Conservation (phyloP, 2,797 vertebrate species). For the Phaenicophaeus curvirostris region DNA sequence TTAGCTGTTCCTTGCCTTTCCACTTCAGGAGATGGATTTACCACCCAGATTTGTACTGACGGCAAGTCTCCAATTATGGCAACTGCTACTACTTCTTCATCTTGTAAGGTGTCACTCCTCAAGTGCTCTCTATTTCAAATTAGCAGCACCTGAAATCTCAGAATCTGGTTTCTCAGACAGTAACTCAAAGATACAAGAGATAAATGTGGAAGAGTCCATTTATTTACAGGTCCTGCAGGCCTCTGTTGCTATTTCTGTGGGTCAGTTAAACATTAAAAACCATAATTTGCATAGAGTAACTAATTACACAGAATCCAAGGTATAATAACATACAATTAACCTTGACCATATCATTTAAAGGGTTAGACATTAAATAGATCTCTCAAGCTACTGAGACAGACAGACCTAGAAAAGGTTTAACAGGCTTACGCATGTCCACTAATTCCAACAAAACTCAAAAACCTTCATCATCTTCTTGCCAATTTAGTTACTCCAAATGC, state of each 20-base stretch:
- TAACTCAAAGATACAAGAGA: background rate
- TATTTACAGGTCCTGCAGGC: background rate
- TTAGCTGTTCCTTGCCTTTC: background rate
- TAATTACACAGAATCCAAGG: background rate
- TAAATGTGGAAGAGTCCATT: rapidly evolving
- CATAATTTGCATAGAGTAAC: background rate
- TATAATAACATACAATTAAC: background rate
- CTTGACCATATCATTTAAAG: background rate
- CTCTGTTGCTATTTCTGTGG: background rate
- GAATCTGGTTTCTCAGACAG: background rate
- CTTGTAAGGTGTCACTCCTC: background rate
- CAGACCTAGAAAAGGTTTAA: background rate
- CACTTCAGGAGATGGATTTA: background rate
- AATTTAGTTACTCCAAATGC: background rate
- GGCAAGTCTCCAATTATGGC: background rate
- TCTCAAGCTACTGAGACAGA: background rate
- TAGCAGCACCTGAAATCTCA: background rate
- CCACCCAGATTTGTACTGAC: background rate
- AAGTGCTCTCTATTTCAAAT: background rate
- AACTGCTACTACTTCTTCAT: background rate
- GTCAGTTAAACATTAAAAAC: background rate
- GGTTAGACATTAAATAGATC: background rate
- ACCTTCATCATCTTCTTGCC: background rate
- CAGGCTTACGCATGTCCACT: background rate
- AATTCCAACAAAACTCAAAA: background rate